Conservation (phyloP, 2,113 vertebrate species). For the Lamprologus callipterus region DNA sequence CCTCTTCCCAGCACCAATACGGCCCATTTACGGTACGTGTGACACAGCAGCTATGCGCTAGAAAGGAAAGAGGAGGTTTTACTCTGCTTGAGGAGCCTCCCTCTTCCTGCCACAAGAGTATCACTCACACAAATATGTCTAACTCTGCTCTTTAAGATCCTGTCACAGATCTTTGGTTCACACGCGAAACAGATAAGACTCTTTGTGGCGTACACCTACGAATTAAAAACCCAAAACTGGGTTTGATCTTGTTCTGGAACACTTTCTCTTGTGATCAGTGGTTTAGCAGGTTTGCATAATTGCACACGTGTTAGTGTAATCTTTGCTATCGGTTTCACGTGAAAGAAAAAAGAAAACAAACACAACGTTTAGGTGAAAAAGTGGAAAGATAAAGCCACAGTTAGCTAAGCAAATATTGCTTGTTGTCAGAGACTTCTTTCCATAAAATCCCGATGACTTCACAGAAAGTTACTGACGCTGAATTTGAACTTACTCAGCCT, state of each 20-base stretch:
- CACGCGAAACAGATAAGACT: not conserved
- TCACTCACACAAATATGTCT: not conserved
- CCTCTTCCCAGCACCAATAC: slow-evolving; percentile 28
- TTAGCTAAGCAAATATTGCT: not conserved
- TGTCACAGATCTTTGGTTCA: not conserved
- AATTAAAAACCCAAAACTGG: not conserved
- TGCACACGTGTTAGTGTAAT: not conserved
- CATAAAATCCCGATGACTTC: not conserved
- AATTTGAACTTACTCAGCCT: not conserved
- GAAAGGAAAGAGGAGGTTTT: slow-evolving; percentile 34
- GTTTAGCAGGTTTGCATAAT: not conserved
- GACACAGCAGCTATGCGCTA: slow-evolving; percentile 23
- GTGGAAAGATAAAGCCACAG: not conserved
- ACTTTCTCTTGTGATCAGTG: not conserved
- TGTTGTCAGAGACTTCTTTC: not conserved
- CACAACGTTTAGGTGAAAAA: not conserved
- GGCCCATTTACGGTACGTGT: slow-evolving; percentile 39
- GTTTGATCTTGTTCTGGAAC: not conserved
- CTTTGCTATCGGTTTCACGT: not conserved
- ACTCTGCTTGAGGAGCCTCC: not conserved
- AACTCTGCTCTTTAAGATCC: not conserved
- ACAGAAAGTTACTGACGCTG: not conserved
- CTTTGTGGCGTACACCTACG: not conserved
- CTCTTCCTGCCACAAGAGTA: slow-evolving; percentile 24
- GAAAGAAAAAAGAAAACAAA: not conserved